Base-by-base conservation (phyloP, 2,113 vertebrate species). In the cattle (Bos taurus) region DNA sequence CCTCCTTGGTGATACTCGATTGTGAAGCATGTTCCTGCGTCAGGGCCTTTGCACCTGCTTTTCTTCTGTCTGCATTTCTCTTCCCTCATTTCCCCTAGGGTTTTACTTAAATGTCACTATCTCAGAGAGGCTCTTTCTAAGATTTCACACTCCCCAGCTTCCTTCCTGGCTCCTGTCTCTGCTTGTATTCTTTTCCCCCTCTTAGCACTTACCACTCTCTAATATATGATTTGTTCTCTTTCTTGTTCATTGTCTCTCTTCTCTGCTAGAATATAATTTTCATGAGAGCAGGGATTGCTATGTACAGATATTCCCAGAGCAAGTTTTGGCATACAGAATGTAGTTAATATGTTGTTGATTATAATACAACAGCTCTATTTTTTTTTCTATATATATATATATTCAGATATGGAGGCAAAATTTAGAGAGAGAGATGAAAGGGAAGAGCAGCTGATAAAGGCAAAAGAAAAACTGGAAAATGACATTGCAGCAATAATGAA, bases 401-500 rank as follows among this genome's bases (percentile, higher is more conserved):
- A 30, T 92, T 96, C 94, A 99, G 99, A 98, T 54, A 98, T 99
- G 98, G 99, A 99, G 95, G 99, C 99, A 94, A 99, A 99, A 78
- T 82, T 99, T 93, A 99, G 99, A 98, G 97, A 99, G 87, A 97
- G 99, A 52, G 99, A 99, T 95, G 99, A 99, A 97, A 99, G 98
- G 93, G 98, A 99, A 52, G 99, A 99, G 50, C 99, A 99, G 90
- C 98, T 99, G 94, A 95, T 98, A 5, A 99, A 99, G 71, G 99
- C 99, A 33, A 99, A 99, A 98, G 96, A 95, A 97, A 99, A 99
- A 96, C 98, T 99, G 84, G 99, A 99, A 98, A 99, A 99, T 10
- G 99, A 99, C 91, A 99, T 99, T 88, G 99, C 99, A 13, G 99
- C 99, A 91, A 99, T 99, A 98, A 99, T 99, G 98, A 99, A 99